Conservation (phyloP, 2,797 vertebrate species). For the Anas bahamensis region DNA sequence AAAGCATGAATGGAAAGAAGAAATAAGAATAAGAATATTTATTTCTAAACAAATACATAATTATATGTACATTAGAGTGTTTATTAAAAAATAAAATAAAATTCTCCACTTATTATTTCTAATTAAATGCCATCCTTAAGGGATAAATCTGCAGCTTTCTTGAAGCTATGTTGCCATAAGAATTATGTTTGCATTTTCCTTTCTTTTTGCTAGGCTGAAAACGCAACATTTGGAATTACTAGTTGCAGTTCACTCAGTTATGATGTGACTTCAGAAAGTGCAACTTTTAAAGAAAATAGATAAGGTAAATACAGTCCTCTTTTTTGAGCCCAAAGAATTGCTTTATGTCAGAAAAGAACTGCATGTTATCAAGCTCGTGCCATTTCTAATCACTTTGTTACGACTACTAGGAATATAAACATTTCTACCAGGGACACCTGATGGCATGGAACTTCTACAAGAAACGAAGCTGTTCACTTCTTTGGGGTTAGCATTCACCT, state of each 20-base stretch:
- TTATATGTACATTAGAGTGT: not conserved
- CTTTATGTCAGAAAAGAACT: not conserved
- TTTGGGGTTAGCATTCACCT: conserved; percentile 6
- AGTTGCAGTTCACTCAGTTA: not conserved
- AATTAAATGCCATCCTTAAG: not conserved
- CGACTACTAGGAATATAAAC: not conserved
- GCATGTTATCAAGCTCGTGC: not conserved
- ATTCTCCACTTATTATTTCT: not conserved
- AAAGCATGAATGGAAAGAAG: not conserved
- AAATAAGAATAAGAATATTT: not conserved
- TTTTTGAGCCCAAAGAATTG: not conserved
- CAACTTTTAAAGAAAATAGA: not conserved
- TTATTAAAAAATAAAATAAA: conserved; percentile 9
- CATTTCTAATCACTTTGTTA: not conserved
- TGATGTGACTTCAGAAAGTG: not conserved
- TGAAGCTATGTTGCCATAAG: not conserved
- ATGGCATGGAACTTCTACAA: not conserved
- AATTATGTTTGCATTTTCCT: not conserved
- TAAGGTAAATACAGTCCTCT: not conserved
- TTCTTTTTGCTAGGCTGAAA: not conserved
- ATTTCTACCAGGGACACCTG: not conserved
- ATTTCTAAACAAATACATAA: not conserved
- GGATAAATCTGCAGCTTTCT: not conserved
- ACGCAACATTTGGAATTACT: not conserved
- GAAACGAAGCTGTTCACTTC: not conserved